Conservation (phyloP, 2,113 vertebrate genomes). For the Coptodon rendalli region DNA sequence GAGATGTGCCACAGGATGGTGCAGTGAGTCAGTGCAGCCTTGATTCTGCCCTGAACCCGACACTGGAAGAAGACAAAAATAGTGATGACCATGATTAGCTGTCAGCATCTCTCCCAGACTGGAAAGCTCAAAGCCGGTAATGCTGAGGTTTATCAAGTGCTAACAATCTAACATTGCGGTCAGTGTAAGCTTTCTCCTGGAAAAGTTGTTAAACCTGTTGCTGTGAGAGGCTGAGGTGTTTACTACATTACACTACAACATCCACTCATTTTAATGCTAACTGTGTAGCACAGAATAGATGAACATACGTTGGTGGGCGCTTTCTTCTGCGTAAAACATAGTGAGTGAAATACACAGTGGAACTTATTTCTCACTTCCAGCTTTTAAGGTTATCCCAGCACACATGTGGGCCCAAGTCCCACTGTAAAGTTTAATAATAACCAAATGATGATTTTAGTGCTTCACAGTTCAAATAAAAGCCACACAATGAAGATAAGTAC, state of each 20-base stretch:
- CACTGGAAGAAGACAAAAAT: not conserved
- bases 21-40: not conserved
- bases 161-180: not conserved
- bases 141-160: not conserved
- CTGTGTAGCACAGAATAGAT: not conserved
- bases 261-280: not conserved
- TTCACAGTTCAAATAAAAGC: not conserved
- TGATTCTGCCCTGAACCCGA: not conserved
- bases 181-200: not conserved
- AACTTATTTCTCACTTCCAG: not conserved
- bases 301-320: not conserved
- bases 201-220: not conserved
- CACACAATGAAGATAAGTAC: not conserved
- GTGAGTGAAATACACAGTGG: not conserved
- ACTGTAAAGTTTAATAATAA: not conserved
- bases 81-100: not conserved
- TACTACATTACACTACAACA: not conserved
- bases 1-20: not conserved
- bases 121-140: not conserved
- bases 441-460: not conserved
- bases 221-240: not conserved
- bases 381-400: not conserved
- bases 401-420: not conserved
- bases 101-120: not conserved
- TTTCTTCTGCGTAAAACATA: not conserved